A percentile compares a stretch with the other conserved stretches of the same genome.
Evolutionary conservation across 2,113 vertebrate genomes (phyloP).

Genomic region (Leucopsar rothschildi): DNA sequence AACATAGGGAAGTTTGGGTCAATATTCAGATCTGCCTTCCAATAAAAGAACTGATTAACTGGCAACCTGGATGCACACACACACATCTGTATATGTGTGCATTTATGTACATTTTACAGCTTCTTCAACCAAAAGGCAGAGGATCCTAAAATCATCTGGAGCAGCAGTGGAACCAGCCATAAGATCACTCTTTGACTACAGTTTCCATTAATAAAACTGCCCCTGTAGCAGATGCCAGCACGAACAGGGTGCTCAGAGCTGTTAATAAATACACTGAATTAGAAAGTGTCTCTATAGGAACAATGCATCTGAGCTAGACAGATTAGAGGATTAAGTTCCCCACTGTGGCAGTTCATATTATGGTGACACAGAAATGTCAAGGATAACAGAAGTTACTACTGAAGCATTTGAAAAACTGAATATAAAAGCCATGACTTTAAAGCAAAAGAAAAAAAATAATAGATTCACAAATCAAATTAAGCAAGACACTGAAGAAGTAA

Average conservation of each 20-base stretch:
- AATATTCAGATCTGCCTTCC: neutral
- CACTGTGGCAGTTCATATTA: conserved; percentile 17
- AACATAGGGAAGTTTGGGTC: neutral
- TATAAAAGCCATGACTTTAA: neutral
- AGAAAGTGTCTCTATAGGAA: conserved; percentile 8
- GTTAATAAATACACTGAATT: conserved; percentile 8
- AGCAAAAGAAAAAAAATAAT: neutral
- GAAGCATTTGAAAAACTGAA: conserved; percentile 19
- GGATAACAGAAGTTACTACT: conserved; percentile 35
- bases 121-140: neutral
- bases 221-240: neutral
- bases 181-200: neutral
- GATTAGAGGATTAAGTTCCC: conserved; percentile 53
- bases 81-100: fast-evolving
- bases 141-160: neutral
- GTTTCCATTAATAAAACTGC: neutral
- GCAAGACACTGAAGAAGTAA: neutral
- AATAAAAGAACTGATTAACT: neutral
- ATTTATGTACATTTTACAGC: neutral
- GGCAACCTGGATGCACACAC: neutral
- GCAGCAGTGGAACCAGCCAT: neutral
- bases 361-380: conserved; percentile 45
- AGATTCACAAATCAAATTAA: conserved; percentile 37
- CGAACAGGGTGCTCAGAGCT: neutral
- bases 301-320: conserved; percentile 26